Evolutionary conservation across 2,113 vertebrate genomes (phyloP), one percentile per base, ranked within the genome.

Genomic region (Paratilapia polleni): DNA sequence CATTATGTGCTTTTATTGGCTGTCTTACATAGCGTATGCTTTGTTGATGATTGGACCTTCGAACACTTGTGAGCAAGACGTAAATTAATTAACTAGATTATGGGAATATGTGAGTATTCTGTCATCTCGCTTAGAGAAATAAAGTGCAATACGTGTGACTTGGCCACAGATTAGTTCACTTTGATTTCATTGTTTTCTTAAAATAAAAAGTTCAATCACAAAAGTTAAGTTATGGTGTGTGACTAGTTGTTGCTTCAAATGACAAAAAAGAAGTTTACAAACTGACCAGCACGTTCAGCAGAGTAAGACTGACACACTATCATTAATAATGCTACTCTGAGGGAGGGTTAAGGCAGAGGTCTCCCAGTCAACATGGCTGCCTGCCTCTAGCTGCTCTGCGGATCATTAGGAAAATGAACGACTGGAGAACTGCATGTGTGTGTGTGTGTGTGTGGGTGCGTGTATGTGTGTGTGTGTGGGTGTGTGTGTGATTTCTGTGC

Each of bases 331-430:
- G 88, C 78, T 88, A 80, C 87, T 85, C 77, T 86, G 84, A 86
- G 78, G 88, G 87, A 88, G 90, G 91, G 92, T 94, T 92, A 90
- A 87, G 91, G 86, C 66, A 85, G 92, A 93, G 92, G 91, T 93
- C 86, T 89, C 76, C 77, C 78, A 85, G 90, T 91, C 89, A 94
- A 93, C 93, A 92, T 80, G 82, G 86, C 85, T 83, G 81, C 90
- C 90, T 90, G 89, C 88, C 85, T 92, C 91, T 86, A 89, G 85
- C 86, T 91, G 88, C 88, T 92, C 78, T 87, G 79, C n/a, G 80
- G 83, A 93, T 95, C 94, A 95, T 95, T 95, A 94, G 91, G 94
- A 94, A 94, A 93, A 94, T 94, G 91, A 94, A 93, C 49, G 87
- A 93, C 91, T 80, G 85, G 82, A 87, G 78, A 59, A 15, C 22